Conservation (phyloP, 30 jellyfish, hydroid and myxozoan species). For the Chironex yamaguchii region DNA sequence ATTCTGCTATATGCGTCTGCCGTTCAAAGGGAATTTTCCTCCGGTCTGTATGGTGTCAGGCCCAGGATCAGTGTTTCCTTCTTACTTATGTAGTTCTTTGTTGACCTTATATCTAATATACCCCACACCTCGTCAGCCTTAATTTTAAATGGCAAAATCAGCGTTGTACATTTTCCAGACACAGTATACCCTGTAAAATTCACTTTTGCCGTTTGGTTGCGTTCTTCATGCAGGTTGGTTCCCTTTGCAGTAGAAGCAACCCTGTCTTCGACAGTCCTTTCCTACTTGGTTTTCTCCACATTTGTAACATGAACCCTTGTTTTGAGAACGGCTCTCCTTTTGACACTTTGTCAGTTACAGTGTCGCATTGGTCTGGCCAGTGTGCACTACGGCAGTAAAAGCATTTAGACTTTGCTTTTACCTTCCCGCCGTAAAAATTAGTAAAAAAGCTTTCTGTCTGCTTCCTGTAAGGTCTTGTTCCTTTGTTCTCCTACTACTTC, state of each 20-base stretch:
- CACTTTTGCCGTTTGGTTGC: constrained; percentile 14
- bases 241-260: constrained; percentile 59
- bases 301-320: constrained; percentile 39
- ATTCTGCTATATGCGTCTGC: not conserved
- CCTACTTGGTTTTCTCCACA: constrained; percentile 56
- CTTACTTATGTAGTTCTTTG: constrained; percentile 23
- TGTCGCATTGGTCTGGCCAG: constrained; percentile 62
- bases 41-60: constrained; percentile 30
- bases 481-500: no score
- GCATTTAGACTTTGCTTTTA: constrained; percentile 45
- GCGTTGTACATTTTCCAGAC: constrained; percentile 27
- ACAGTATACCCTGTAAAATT: constrained; percentile 14
- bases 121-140: constrained; percentile 46
- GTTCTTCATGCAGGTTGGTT: constrained; percentile 60
- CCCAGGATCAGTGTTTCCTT: not conserved
- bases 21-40: constrained; percentile 18
- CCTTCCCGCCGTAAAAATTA: no score
- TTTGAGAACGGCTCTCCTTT: constrained; percentile 31
- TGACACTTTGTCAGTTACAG: constrained; percentile 9
- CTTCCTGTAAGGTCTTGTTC: no score
- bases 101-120: not conserved
- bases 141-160: constrained; percentile 35
- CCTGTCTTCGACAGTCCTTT: constrained; percentile 37
- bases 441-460: no score
- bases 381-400: constrained; percentile 55